A percentile compares a stretch with the other conserved stretches of the same genome.
phyloP scores from a whole-genome alignment of 2,113 vertebrate genomes.

The Bufo gargarizans region DNA sequence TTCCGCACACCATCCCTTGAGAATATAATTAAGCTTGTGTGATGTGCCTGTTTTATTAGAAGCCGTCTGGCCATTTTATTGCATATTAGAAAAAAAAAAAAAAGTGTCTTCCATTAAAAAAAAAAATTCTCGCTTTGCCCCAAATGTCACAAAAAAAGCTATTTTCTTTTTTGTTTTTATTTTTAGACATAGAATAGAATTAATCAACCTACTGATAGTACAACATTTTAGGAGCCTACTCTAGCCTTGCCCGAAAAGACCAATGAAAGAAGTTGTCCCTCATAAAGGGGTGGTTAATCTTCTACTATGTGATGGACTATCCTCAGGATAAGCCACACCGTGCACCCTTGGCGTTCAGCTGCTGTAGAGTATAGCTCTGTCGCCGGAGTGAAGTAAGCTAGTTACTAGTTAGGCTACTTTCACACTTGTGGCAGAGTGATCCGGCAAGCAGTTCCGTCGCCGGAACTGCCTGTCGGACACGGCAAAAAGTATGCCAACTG shows the following conservation, averaged over 20 bases:
- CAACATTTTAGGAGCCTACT: neutral
- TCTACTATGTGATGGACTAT: too few species aligned
- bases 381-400: too few species aligned
- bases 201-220: neutral
- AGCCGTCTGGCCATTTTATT: constrained; percentile 45
- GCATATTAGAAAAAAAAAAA: constrained; percentile 37
- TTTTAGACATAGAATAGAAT: neutral
- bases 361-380: too few species aligned
- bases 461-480: too few species aligned
- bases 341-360: too few species aligned
- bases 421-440: too few species aligned
- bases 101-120: constrained; percentile 28
- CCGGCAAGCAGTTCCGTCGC: too few species aligned
- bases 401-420: too few species aligned
- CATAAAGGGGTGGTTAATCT: too few species aligned
- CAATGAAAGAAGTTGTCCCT: too few species aligned
- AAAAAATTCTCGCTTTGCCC: neutral
- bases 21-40: constrained; percentile 54
- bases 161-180: neutral
- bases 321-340: too few species aligned
- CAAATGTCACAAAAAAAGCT: neutral
- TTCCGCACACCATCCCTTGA: constrained; percentile 33
- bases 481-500: too few species aligned
- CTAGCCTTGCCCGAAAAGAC: neutral
- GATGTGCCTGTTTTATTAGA: constrained; percentile 47